Evolutionary conservation across 1,140 invertebrate species (phyloP).

Genomic region (Caerostris extrusa): DNA sequence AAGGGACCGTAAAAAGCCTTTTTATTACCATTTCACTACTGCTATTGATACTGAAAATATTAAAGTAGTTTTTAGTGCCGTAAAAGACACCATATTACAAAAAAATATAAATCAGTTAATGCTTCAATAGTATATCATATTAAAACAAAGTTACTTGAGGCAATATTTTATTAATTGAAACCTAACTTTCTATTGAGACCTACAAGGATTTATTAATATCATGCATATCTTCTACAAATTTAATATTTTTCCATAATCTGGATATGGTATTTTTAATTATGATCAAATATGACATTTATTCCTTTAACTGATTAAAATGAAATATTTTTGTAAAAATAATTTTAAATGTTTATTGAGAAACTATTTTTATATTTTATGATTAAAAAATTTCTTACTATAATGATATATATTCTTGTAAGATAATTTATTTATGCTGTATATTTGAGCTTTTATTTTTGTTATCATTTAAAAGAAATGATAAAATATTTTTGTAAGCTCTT

Average conservation of each 20-base stretch:
- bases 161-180: too few species aligned
- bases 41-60: slow-evolving; percentile 99
- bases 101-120: slow-evolving; percentile 96
- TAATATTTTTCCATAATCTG: background rate
- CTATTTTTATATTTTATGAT: slow-evolving; percentile 18
- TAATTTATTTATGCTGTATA: background rate
- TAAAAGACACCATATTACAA: slow-evolving; percentile 97
- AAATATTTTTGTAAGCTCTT: background rate
- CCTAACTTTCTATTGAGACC: background rate
- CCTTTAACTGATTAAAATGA: background rate
- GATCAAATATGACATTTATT: background rate
- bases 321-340: slow-evolving; percentile 4
- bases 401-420: background rate
- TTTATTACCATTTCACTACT: slow-evolving; percentile 99
- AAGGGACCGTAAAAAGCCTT: slow-evolving; percentile 84
- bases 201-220: background rate
- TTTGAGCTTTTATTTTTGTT: background rate
- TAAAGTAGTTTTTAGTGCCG: slow-evolving; percentile 97
- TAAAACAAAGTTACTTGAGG: background rate
- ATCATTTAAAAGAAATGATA: background rate
- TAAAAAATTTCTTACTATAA: background rate
- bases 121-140: slow-evolving; percentile 86
- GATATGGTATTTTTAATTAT: background rate
- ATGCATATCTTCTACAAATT: background rate
- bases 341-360: background rate